phyloP scores from a whole-genome alignment of 2,888 invertebrate species.

The Agonopterix heracliana region DNA sequence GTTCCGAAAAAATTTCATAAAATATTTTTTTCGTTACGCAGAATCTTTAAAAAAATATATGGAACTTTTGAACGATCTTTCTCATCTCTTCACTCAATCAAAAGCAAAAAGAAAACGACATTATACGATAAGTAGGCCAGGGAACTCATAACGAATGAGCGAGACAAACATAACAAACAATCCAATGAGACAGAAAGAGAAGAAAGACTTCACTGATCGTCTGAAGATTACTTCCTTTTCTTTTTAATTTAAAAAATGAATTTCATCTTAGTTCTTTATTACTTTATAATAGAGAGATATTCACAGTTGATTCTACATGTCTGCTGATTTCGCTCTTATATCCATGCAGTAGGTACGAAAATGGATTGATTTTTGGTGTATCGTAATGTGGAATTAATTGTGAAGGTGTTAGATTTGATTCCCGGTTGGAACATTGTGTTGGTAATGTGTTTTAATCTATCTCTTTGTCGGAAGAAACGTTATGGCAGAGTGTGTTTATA shows the following conservation, averaged over 20 bases:
- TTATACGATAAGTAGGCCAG: constrained; percentile 1
- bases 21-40: too few relatives aligned
- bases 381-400: neutral
- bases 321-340: too few relatives aligned
- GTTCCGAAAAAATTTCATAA: too few relatives aligned
- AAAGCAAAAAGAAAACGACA: neutral
- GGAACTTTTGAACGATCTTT: too few relatives aligned
- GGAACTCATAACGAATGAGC: constrained; percentile 1
- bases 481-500: neutral
- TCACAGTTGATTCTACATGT: too few relatives aligned
- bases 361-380: too few relatives aligned
- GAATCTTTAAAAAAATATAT: too few relatives aligned
- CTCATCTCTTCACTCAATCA: too few relatives aligned
- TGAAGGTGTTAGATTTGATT: constrained; percentile 8
- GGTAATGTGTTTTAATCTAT: constrained; percentile 4
- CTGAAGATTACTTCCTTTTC: constrained; percentile 6
- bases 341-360: too few relatives aligned
- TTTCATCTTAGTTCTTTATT: constrained; percentile 9
- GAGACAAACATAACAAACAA: neutral
- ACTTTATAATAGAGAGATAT: constrained; percentile 8
- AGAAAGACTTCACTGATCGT: constrained; percentile 3
- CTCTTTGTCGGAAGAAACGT: constrained; percentile 4
- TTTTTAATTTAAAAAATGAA: constrained; percentile 13
- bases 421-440: constrained; percentile 1
- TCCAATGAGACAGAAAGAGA: constrained; percentile 2